Evolutionary conservation across 2,113 vertebrate genomes (phyloP), one percentile per base, ranked within the genome.

Genomic region (Lamprologus speciosus): DNA sequence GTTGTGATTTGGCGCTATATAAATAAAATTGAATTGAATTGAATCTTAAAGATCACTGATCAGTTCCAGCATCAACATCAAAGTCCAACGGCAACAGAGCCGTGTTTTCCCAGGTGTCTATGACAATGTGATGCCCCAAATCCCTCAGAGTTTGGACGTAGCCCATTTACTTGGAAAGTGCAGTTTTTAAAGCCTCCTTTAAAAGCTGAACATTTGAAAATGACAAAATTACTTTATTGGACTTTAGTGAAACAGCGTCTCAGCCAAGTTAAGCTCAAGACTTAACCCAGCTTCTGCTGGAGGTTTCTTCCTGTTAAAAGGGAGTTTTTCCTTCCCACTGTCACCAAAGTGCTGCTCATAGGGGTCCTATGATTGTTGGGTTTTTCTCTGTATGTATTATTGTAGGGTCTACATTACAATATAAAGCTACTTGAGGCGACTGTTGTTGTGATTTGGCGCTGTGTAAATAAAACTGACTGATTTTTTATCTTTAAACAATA

Each of bases 391-490:
- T 6, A 2, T 23, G 6, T 4, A 1, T 9, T 2, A 28, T 9
- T 58, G 13, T 16, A 16, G 23, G 13, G 1, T 58, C 7, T 0
- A 58, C 13, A 1, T 28, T 58, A 28, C 55, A 2, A 3, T 28
- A 16, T 16, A 16, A 16, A 28, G 13, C 7, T 0, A 3, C 54
- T 57, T 5, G 13, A 58, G 55, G 13, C 0, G 2, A 28, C 55
- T 58, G 13, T 28, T 28, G 55, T 57, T 28, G 23, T 57, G 23
- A 8, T 57, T 28, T 28, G 55, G 3, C 0, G 23, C 55, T 57
- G 7, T 16, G 0, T 14, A 9, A 57, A 57, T 28, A 9, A 28
- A 57, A 28, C 13, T 14, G 23, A 55, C 2, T 8, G 13, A 28
- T 5, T 58, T 28, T 8, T 55, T 8, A 58, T 58, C 28, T 33